phyloP scores from a whole-genome alignment of 1,140 invertebrate species.

The Parapsyche elsis region DNA sequence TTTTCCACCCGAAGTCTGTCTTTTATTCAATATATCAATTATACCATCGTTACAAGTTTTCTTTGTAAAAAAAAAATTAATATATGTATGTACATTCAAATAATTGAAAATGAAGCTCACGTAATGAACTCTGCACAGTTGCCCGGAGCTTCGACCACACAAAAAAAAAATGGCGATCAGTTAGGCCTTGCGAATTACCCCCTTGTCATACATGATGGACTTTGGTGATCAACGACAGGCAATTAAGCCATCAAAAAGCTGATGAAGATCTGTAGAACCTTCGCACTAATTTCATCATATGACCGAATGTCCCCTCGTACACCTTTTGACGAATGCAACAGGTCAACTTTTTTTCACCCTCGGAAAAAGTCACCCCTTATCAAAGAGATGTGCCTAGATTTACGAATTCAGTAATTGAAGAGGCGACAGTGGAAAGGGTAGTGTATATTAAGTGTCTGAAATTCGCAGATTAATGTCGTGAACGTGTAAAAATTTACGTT shows the following conservation, averaged over 20 bases:
- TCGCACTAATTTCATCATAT: no score
- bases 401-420: background rate
- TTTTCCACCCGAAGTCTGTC: no score
- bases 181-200: conserved; percentile 17
- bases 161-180: conserved; percentile 13
- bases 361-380: background rate
- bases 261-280: background rate
- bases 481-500: no score
- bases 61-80: no score
- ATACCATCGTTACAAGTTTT: no score
- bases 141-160: background rate
- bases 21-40: no score
- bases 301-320: background rate
- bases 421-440: no score
- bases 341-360: background rate
- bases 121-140: background rate
- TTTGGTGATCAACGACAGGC: conserved; percentile 8
- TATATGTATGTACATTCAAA: no score
- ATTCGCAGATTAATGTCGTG: no score
- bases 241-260: conserved; percentile 1
- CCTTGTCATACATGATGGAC: background rate
- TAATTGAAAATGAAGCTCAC: no score
- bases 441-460: no score
- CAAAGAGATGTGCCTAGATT: background rate
- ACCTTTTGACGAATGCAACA: background rate